Evolutionary conservation across 2,888 invertebrate species (phyloP).

Genomic region (Machimus atricapillus): DNA sequence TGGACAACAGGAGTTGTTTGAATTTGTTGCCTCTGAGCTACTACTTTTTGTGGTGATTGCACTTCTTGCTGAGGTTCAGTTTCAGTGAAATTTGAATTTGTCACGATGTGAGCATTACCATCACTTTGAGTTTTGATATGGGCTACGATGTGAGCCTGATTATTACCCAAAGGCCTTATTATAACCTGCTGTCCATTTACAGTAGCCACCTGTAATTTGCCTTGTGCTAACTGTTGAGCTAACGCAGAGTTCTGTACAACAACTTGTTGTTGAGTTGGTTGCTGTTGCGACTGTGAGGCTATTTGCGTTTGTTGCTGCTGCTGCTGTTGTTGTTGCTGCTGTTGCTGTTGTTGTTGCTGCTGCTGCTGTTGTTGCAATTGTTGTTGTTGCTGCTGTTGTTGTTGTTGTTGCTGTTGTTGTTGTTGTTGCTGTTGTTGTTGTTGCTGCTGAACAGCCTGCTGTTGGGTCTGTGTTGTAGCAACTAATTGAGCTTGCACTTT

Average conservation of each 20-base stretch:
- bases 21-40: constrained; percentile 46
- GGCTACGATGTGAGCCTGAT: constrained; percentile 79
- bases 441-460: constrained; percentile 47
- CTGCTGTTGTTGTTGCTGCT: constrained; percentile 54
- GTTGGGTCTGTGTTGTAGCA: constrained; percentile 52
- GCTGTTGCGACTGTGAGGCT: constrained; percentile 53
- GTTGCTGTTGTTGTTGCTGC: constrained; percentile 50
- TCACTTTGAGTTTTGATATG: constrained; percentile 70
- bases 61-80: constrained; percentile 39
- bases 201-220: constrained; percentile 83
- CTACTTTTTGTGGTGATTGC: constrained; percentile 43
- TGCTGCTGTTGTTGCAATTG: constrained; percentile 62
- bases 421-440: constrained; percentile 60
- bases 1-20: constrained; percentile 42
- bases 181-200: constrained; percentile 87
- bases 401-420: constrained; percentile 55
- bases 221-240: constrained; percentile 82
- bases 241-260: constrained; percentile 79
- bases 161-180: constrained; percentile 79
- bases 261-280: constrained; percentile 66
- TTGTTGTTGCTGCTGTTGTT: constrained; percentile 48
- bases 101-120: constrained; percentile 61
- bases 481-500: constrained; percentile 52
- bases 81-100: constrained; percentile 54
- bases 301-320: constrained; percentile 56